phyloP scores from a whole-genome alignment of 2,113 vertebrate species.

The Onychorhynchus coronatus region DNA sequence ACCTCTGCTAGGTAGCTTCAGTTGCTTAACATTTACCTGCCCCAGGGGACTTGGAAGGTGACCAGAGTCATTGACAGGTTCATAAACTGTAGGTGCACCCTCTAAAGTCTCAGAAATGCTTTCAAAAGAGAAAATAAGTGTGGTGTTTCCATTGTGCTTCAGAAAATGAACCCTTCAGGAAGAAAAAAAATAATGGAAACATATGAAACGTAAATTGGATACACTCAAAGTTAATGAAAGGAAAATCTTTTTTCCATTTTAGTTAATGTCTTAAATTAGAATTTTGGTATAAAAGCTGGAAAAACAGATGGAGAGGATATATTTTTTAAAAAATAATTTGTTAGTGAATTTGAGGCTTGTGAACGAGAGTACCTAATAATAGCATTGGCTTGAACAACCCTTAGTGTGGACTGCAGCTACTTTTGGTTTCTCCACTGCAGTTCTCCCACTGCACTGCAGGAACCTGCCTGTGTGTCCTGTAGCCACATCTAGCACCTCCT shows the following conservation, averaged over 20 bases:
- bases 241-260: slow-evolving; percentile 64
- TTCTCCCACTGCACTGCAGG: neutral
- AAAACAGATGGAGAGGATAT: slow-evolving; percentile 64
- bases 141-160: slow-evolving; percentile 51
- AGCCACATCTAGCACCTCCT: neutral
- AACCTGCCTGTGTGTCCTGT: fast-evolving
- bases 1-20: neutral
- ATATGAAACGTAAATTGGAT: slow-evolving; percentile 57
- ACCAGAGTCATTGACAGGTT: slow-evolving; percentile 11
- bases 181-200: slow-evolving; percentile 59
- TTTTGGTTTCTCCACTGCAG: neutral
- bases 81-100: neutral
- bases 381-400: neutral
- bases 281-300: slow-evolving; percentile 61
- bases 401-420: neutral
- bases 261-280: slow-evolving; percentile 64
- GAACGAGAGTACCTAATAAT: slow-evolving; percentile 51
- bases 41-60: neutral
- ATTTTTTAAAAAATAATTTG: slow-evolving; percentile 46
- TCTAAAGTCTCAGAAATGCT: slow-evolving; percentile 23
- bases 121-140: slow-evolving; percentile 5
- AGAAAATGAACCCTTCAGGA: slow-evolving; percentile 54
- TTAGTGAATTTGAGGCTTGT: slow-evolving; percentile 51
- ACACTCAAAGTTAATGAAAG: slow-evolving; percentile 65
- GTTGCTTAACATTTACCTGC: neutral